Evolutionary conservation across 2,113 vertebrate species (phyloP).

Genomic region (Cygnus buccinator): DNA sequence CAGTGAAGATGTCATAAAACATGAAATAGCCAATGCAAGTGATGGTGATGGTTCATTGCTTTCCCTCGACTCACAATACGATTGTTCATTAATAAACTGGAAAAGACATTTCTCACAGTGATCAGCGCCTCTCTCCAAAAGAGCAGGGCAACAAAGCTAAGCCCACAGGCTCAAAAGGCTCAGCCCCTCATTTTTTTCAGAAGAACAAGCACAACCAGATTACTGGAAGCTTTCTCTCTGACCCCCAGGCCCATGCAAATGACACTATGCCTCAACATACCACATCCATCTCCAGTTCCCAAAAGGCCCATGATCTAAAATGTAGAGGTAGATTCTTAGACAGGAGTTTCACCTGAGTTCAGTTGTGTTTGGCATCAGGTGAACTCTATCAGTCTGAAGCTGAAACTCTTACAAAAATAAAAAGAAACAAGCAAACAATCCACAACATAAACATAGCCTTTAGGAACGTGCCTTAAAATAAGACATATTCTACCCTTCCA

Average conservation of each 20-base stretch:
- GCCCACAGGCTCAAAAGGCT: not conserved
- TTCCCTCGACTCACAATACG: not conserved
- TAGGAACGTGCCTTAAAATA: not conserved
- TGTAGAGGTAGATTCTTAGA: not conserved
- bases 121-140: not conserved
- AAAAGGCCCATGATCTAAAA: not conserved
- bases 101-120: not conserved
- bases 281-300: not conserved
- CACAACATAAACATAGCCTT: not conserved
- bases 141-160: not conserved
- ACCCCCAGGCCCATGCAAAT: not conserved
- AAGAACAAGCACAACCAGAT: not conserved
- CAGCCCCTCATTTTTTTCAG: not conserved
- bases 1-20: not conserved
- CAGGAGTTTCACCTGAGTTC: not conserved
- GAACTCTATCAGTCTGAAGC: not conserved
- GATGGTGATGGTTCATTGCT: not conserved
- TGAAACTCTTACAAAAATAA: not conserved
- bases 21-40: not conserved
- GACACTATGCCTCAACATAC: no score
- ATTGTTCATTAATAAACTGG: not conserved
- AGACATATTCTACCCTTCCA: no score
- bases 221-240: not conserved
- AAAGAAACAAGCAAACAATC: not conserved
- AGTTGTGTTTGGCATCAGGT: not conserved